A percentile compares a stretch with the other conserved stretches of the same genome.
These are phyloP conservation scores for Eubasilissa regina DNA, from an alignment of 1,140 invertebrate species.

Conservation along the genomic window DNA sequence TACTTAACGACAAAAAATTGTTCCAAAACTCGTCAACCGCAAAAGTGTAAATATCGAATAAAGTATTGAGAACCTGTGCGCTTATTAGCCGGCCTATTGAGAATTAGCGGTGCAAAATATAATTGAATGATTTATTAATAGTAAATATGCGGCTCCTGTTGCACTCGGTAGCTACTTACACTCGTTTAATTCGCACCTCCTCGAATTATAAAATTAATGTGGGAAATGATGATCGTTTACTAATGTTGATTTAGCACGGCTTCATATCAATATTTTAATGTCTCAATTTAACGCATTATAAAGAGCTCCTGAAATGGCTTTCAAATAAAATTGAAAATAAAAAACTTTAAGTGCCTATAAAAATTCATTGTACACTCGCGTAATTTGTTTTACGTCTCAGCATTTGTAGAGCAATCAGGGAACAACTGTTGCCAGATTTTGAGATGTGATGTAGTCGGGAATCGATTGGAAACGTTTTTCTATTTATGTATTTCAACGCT, in stretches of 20 bases:
- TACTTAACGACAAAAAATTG: too few relatives aligned
- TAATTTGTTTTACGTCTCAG: conserved; percentile 41
- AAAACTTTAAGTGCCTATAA: conserved; percentile 44
- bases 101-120: conserved; percentile 22
- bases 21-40: too few relatives aligned
- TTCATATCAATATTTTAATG: conserved; percentile 47
- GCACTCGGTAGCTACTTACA: neutral
- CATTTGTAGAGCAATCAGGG: conserved; percentile 23
- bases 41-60: conserved; percentile 17
- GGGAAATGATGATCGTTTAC: conserved; percentile 34
- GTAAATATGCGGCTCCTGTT: neutral
- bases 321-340: conserved; percentile 48
- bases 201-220: conserved; percentile 40
- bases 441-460: too few relatives aligned
- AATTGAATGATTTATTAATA: conserved; percentile 10
- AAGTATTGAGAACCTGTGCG: neutral
- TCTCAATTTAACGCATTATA: conserved; percentile 49
- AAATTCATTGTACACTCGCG: conserved; percentile 38
- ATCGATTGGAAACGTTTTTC: too few relatives aligned
- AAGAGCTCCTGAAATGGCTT: conserved; percentile 46
- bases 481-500: too few relatives aligned
- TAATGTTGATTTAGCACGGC: conserved; percentile 39
- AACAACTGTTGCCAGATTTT: too few relatives aligned
- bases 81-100: conserved; percentile 7
- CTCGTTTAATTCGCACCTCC: conserved; percentile 44